These are phyloP conservation scores for Steromphala cineraria DNA, from an alignment of 2,888 invertebrate species.

Conservation along the genomic window DNA sequence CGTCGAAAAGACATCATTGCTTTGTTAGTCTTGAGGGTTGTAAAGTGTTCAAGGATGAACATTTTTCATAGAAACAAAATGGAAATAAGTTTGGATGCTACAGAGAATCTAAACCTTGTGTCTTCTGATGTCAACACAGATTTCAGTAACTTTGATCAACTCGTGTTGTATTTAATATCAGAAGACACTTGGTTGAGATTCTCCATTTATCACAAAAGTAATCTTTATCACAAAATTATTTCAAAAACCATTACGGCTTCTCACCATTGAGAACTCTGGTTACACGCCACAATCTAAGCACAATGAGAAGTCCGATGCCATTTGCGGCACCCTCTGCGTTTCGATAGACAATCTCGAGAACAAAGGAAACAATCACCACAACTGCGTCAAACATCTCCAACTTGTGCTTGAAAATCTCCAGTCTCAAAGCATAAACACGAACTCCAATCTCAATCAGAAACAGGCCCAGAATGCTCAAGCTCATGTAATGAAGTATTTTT, in stretches of 20 bases:
- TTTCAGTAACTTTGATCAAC: no score
- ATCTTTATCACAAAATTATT: background rate
- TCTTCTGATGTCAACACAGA: no score
- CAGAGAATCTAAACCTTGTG: no score
- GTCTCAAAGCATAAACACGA: constrained; percentile 72
- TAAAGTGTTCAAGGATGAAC: no score
- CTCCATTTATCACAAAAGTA: no score
- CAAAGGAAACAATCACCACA: constrained; percentile 74
- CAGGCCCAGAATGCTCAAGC: constrained; percentile 71
- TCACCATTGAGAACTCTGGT: constrained; percentile 76
- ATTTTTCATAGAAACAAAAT: no score
- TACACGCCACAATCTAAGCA: constrained; percentile 76
- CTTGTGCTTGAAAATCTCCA: constrained; percentile 74
- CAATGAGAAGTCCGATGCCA: constrained; percentile 74
- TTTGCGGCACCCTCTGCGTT: constrained; percentile 66
- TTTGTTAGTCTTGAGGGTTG: no score
- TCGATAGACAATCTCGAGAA: constrained; percentile 73
- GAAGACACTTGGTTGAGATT: no score
- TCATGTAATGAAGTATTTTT: constrained; percentile 72
- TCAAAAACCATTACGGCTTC: constrained; percentile 21
- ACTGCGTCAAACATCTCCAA: constrained; percentile 76
- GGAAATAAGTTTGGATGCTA: no score
- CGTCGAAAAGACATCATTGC: no score
- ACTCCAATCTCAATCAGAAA: constrained; percentile 73
- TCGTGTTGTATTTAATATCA: no score